phyloP scores from a whole-genome alignment of 2,113 vertebrate species.

The Sander vitreus region DNA sequence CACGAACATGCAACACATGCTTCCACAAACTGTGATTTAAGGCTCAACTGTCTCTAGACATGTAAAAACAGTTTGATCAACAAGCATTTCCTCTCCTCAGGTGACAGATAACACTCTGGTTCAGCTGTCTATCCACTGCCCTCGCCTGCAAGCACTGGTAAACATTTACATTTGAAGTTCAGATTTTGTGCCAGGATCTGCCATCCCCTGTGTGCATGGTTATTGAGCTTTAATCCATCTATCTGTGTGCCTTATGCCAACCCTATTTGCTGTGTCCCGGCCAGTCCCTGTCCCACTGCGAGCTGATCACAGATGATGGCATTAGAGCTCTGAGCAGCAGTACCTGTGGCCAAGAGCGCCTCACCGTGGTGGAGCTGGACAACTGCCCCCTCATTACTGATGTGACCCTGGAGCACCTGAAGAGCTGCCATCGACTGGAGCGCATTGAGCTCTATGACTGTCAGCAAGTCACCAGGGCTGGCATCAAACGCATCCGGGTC shows the following conservation, averaged over 20 bases:
- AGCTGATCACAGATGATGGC: constrained; percentile 93
- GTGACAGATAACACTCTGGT: constrained; percentile 93
- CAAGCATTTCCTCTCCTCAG: constrained; percentile 75
- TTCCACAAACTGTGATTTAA: neutral
- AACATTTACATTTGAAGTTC: constrained; percentile 63
- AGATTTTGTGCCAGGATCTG: constrained; percentile 27
- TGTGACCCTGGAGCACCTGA: constrained; percentile 90
- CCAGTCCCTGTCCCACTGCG: constrained; percentile 94
- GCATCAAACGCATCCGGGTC: constrained; percentile 94
- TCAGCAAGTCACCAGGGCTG: constrained; percentile 92
- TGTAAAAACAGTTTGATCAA: constrained; percentile 40
- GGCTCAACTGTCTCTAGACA: constrained; percentile 15
- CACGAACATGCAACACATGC: neutral
- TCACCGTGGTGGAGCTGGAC: constrained; percentile 92
- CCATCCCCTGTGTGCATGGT: neutral
- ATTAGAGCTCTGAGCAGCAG: constrained; percentile 93
- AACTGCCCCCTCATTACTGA: constrained; percentile 95
- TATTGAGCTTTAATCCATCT: constrained; percentile 28
- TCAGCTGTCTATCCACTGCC: constrained; percentile 93
- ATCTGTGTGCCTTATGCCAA: neutral
- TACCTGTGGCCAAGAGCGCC: constrained; percentile 89
- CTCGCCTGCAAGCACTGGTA: constrained; percentile 92
- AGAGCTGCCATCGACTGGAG: constrained; percentile 92
- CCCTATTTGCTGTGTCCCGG: constrained; percentile 15
- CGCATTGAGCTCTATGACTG: constrained; percentile 94